Percentiles rank a stretch among this genome's conserved stretches.
phyloP scores from a whole-genome alignment of 2,888 invertebrate genomes.

The Hirtodrosophila confusa region DNA sequence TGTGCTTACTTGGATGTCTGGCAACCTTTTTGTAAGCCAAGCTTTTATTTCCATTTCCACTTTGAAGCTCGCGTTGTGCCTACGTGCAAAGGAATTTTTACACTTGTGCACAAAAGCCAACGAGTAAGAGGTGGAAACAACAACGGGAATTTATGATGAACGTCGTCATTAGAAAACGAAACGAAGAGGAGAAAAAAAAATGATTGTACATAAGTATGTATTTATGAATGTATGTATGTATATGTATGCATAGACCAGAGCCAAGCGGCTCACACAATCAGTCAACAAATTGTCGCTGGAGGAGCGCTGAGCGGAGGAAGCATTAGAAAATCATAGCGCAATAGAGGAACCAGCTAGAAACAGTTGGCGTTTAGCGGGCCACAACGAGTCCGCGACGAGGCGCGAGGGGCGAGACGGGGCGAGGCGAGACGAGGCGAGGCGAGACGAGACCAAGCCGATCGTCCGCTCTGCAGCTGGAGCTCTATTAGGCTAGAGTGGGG shows the following conservation, averaged over 20 bases:
- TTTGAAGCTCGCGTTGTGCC: constrained; percentile 41
- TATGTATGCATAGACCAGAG: constrained; percentile 23
- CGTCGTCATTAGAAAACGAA: constrained; percentile 70
- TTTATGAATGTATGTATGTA: constrained; percentile 21
- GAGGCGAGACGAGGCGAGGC: constrained; percentile 21
- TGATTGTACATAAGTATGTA: constrained; percentile 31
- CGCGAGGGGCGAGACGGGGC: neutral
- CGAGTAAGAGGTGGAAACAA: constrained; percentile 64
- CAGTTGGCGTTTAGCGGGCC: constrained; percentile 60
- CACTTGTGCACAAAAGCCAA: constrained; percentile 69
- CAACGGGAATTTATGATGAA: constrained; percentile 77
- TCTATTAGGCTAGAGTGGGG: constrained; percentile 18
- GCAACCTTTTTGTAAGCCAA: constrained; percentile 67
- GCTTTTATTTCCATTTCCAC: constrained; percentile 51
- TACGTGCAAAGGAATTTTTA: constrained; percentile 77
- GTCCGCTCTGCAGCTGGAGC: constrained; percentile 42
- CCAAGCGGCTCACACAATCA: constrained; percentile 55
- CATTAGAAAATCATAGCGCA: constrained; percentile 68
- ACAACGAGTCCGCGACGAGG: constrained; percentile 33
- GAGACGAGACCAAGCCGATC: constrained; percentile 36
- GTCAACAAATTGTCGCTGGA: constrained; percentile 60
- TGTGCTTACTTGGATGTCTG: constrained; percentile 57
- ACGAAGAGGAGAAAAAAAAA: constrained; percentile 62
- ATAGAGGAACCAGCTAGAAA: constrained; percentile 65
- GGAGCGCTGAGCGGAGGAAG: constrained; percentile 58